Base-by-base conservation (phyloP, 2,888 invertebrate species). In the Heliothis peltigera region DNA sequence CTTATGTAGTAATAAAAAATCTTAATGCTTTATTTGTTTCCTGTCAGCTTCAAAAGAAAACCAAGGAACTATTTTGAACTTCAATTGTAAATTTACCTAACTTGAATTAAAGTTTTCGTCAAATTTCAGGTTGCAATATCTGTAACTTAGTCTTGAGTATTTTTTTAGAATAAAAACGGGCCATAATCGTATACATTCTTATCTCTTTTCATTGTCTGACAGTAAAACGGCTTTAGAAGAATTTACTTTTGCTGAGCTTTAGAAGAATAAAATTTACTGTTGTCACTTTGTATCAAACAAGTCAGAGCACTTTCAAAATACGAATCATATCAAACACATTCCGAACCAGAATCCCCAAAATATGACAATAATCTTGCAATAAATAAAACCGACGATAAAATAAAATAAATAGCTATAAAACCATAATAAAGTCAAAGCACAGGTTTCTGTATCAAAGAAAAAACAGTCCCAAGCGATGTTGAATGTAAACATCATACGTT, bases 401-500 rank as follows among this genome's bases (percentile, higher is more conserved):
- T 44, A 74, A 74, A 74, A 58, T 52, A 74, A 75, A 67, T 62
- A 32, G 44, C 58, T 25, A 74, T 61, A 73, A 74, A 78, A 74
- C 55, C 69, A 78, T 78, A 74, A 67, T 54, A 74, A 59, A 74
- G 75, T 78, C 53, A 59, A 62, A 67, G 49, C 64, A 70, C 46
- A 44, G 49, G 77, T 59, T 64, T 35, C 35, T 35, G 42, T 53
- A 71, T 77, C 63, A 68, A 65, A 64, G 63, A 60, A 74, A 62
- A 66, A 62, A 51, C 49, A 64, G 42, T 81, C 73, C 75, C 71
- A 53, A 70, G 67, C 53, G 67, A 59, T 61, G 60, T 22, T 56
- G 53, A 61, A 74, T 62, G 57, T 66, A 79, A 77, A 82, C 80
- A 77, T 80, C 80, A 74, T 78, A 74, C 77, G 73, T 81, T 80